Evolutionary conservation across 2,797 vertebrate genomes (phyloP).

Genomic region (Falco berigora): DNA sequence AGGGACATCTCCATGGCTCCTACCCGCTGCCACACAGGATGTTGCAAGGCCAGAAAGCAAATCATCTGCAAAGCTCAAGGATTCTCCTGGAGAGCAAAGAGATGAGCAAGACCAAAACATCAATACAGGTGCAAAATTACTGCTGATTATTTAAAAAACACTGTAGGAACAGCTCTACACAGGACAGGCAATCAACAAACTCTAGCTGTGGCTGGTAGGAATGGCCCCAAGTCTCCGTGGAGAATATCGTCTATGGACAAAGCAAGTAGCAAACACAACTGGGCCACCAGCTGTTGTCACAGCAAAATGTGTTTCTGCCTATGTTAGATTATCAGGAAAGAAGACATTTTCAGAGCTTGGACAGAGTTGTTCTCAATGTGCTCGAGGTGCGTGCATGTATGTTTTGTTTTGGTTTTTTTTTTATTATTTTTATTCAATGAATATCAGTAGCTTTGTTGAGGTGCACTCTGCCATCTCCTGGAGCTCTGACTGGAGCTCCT

Average conservation of each 20-base stretch:
- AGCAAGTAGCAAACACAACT: not conserved
- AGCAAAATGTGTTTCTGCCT: not conserved
- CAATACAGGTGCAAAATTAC: not conserved
- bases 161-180: not conserved
- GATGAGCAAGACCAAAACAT: not conserved
- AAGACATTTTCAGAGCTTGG: not conserved
- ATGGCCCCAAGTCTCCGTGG: not conserved
- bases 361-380: not conserved
- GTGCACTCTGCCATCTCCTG: not conserved
- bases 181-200: not conserved
- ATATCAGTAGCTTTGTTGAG: not conserved
- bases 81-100: conserved; percentile 82
- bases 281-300: not conserved
- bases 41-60: conserved; percentile 94
- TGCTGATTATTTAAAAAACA: not conserved
- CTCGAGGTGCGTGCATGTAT: not conserved
- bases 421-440: not conserved
- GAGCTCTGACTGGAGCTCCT: not conserved
- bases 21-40: conserved; percentile 89
- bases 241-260: not conserved
- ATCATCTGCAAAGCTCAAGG: conserved; percentile 93
- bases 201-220: not conserved
- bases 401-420: not conserved
- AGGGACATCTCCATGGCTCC: conserved; percentile 81
- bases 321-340: not conserved